Percentiles rank a stretch among this genome's conserved stretches.
Evolutionary conservation across 2,888 invertebrate genomes (phyloP).

Genomic region (Villa cingulata): DNA sequence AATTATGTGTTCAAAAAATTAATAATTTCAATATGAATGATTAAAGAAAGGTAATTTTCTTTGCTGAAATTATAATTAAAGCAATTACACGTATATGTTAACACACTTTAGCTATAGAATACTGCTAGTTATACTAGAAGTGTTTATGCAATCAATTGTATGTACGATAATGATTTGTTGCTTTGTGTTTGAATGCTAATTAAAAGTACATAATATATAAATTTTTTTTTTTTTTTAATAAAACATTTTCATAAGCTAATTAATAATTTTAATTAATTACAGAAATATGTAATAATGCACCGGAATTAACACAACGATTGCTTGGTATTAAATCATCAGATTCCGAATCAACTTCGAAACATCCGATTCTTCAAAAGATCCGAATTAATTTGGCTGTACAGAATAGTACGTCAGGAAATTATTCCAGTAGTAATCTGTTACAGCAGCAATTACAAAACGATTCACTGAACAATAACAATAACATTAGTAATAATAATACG

Average conservation of each 20-base stretch:
- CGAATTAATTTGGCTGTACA: conserved; percentile 33
- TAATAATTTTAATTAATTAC: too few species aligned
- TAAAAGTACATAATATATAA: too few species aligned
- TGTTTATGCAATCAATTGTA: too few species aligned
- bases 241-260: neutral
- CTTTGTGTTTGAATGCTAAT: too few species aligned
- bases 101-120: too few species aligned
- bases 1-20: too few species aligned
- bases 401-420: conserved; percentile 5
- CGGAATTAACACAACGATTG: conserved; percentile 31
- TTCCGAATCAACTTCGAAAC: neutral
- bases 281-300: conserved; percentile 25
- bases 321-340: conserved; percentile 22
- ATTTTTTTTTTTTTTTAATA: conserved; percentile 5
- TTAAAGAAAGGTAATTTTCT: too few species aligned
- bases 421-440: conserved; percentile 25
- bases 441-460: conserved; percentile 25
- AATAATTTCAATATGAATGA: too few species aligned
- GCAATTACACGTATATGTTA: too few species aligned
- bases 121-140: too few species aligned
- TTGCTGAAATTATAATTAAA: too few species aligned
- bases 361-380: conserved; percentile 25
- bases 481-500: conserved; percentile 9
- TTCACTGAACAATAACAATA: neutral
- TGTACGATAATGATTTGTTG: too few species aligned